These are phyloP conservation scores for Leptopilina clavipes DNA, from an alignment of 1,140 invertebrate genomes.

Conservation along the genomic window DNA sequence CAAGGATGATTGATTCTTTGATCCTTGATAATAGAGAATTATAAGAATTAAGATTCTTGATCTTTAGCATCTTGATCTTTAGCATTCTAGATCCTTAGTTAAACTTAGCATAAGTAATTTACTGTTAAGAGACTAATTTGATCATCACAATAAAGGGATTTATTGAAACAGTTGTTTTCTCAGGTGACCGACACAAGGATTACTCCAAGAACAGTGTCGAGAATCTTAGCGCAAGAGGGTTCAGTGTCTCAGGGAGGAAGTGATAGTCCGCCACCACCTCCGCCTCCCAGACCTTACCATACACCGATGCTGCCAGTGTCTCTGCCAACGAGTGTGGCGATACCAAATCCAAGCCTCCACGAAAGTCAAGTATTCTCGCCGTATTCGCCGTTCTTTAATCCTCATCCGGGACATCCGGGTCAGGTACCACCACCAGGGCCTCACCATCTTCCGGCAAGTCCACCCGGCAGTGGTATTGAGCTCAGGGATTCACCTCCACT, in stretches of 20 bases:
- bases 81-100: too few species aligned
- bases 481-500: slow-evolving; percentile 85
- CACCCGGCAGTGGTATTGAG: slow-evolving; percentile 80
- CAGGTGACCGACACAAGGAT: slow-evolving; percentile 93
- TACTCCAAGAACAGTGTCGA: slow-evolving; percentile 91
- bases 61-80: too few species aligned
- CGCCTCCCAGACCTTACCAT: slow-evolving; percentile 81
- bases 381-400: slow-evolving; percentile 89
- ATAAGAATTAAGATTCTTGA: too few species aligned
- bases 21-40: too few species aligned
- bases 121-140: not conserved
- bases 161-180: slow-evolving; percentile 51
- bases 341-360: slow-evolving; percentile 95
- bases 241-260: slow-evolving; percentile 77
- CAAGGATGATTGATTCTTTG: too few species aligned
- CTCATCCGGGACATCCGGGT: slow-evolving; percentile 74
- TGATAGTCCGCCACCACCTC: slow-evolving; percentile 78
- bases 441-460: slow-evolving; percentile 76
- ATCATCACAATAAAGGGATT: slow-evolving; percentile 3
- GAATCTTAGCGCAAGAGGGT: slow-evolving; percentile 88
- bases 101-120: not conserved
- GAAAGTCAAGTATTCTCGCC: slow-evolving; percentile 95
- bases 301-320: slow-evolving; percentile 89
- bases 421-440: slow-evolving; percentile 74
- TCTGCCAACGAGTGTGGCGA: slow-evolving; percentile 94